Evolutionary conservation across 2,888 invertebrate species (phyloP).

Genomic region (Gari tellinella): DNA sequence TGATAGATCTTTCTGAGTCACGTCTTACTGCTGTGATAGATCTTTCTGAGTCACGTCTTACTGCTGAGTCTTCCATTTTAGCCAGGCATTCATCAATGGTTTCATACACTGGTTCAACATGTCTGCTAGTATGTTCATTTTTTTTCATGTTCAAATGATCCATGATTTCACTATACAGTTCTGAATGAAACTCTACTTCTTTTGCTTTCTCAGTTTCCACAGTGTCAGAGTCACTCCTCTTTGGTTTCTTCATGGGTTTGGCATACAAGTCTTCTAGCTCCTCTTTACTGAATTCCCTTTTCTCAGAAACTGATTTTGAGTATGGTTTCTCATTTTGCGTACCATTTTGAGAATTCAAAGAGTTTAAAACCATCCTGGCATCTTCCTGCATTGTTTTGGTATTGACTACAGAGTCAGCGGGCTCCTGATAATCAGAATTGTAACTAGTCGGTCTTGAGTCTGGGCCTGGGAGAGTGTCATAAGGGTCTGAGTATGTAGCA

Average conservation of each 20-base stretch:
- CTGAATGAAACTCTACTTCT: constrained; percentile 16
- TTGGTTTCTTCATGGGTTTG: constrained; percentile 49
- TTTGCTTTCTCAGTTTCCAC: not conserved
- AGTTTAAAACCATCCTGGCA: constrained; percentile 35
- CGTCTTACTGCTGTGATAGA: not conserved
- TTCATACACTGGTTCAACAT: constrained; percentile 49
- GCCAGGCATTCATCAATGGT: constrained; percentile 47
- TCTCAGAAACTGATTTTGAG: constrained; percentile 46
- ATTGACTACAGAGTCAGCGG: constrained; percentile 40
- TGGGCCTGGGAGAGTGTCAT: constrained; percentile 38
- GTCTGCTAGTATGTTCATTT: not conserved
- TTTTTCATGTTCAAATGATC: constrained; percentile 35
- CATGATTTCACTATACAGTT: constrained; percentile 52
- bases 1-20: not conserved
- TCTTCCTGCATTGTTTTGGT: constrained; percentile 21
- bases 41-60: not conserved
- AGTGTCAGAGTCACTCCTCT: constrained; percentile 17
- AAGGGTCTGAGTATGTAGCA: constrained; percentile 52
- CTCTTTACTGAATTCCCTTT: constrained; percentile 41
- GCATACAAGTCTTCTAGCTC: constrained; percentile 57
- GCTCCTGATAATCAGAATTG: constrained; percentile 46
- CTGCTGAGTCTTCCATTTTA: not conserved
- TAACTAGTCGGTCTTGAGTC: not conserved
- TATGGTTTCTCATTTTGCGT: constrained; percentile 53
- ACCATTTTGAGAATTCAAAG: constrained; percentile 34